Base-by-base conservation (phyloP, 1,140 invertebrate species). In the Cecropterus lyciades region DNA sequence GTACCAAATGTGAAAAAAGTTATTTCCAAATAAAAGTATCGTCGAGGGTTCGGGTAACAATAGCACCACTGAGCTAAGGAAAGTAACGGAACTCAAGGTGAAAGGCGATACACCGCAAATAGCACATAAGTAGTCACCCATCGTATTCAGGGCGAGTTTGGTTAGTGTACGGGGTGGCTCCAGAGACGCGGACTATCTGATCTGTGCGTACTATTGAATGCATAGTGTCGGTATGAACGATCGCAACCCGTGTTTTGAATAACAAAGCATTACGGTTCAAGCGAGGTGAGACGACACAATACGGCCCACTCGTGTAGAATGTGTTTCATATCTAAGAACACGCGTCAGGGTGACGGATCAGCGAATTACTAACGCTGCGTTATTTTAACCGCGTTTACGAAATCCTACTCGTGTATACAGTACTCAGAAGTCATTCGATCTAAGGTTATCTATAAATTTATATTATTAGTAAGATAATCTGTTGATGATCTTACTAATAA, bases 191-290 rank as follows among this genome's bases (percentile, higher is more conserved):
- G 14, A 13, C 10, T 20, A 46, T 57, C 20, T 20, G 43, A 57
- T 57, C 20, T 16, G 17, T 8, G 14, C 42, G 16, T 27, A 20
- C 20, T 7, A 59, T 51, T 49, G 55, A 62, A 67, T n/a, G n/a
- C n/a, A n/a, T n/a, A n/a, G n/a, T n/a, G n/a, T 62, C 37, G 24
- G 14, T 33, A 9, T 7, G 37, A n/a, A n/a, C 20, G 17, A 63
- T 69, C 71, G 51, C 43, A 45, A 48, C 15, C 49, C 49, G 52
- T 66, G 65, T 65, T 70, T 75, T 42, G 72, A 75, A 74, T 81
- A 64, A 77, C 77, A 81, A 79, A 69, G 70, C 70, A 63, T 72
- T 72, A 77, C 77, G 72, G 75, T 74, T 69, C 72, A 73, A 65
- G 7, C 30, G 43, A 70, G 65, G 67, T 73, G 60, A 72, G 65